These are phyloP conservation scores for Anhinga rufa DNA, from an alignment of 2,113 vertebrate species.

Conservation along the genomic window DNA sequence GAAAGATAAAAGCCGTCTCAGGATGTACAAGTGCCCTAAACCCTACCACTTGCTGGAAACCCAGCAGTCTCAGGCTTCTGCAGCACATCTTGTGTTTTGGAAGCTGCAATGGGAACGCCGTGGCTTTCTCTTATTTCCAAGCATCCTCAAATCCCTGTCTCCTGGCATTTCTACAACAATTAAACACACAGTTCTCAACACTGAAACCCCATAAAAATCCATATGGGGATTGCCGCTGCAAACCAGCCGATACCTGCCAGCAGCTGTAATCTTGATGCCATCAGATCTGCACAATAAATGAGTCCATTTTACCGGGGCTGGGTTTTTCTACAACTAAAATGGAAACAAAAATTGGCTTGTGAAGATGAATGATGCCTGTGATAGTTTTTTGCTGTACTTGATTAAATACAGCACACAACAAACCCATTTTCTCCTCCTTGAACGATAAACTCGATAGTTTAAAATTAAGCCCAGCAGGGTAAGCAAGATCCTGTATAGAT, in stretches of 20 bases:
- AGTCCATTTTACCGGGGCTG: not conserved
- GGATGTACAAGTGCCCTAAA: not conserved
- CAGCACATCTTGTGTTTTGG: not conserved
- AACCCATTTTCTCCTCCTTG: not conserved
- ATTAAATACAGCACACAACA: slow-evolving; percentile 39
- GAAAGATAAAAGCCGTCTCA: not conserved
- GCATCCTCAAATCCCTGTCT: not conserved
- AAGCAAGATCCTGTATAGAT: not conserved
- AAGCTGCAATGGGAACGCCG: not conserved
- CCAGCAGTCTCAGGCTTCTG: not conserved
- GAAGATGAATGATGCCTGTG: not conserved
- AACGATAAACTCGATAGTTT: not conserved
- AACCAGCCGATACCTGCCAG: not conserved
- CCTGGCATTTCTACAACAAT: not conserved
- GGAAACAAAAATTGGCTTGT: not conserved
- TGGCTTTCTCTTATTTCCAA: not conserved
- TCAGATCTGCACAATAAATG: not conserved
- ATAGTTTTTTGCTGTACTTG: slow-evolving; percentile 16
- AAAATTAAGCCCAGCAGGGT: slow-evolving; percentile 35
- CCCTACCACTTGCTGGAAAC: not conserved
- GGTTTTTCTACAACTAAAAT: not conserved
- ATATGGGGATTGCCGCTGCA: not conserved
- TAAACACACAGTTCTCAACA: not conserved
- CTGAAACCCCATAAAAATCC: not conserved
- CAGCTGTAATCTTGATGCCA: not conserved